A percentile compares a stretch with the other conserved stretches of the same genome.
Evolutionary conservation across 2,797 vertebrate genomes (phyloP).

Genomic region (Premnoplex brunnescens): DNA sequence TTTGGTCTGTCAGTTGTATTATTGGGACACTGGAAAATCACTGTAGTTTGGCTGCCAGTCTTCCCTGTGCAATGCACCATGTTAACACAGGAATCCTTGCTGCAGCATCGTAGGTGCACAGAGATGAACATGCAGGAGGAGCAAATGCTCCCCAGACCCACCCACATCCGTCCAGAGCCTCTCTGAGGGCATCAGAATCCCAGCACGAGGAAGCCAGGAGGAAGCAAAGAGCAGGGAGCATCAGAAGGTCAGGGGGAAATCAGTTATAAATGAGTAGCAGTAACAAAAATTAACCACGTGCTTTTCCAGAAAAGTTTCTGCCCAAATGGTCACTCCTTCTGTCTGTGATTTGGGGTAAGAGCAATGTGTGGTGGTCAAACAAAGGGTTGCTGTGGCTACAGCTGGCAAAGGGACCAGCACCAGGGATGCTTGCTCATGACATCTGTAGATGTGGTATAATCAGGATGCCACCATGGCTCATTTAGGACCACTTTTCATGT

Average conservation of each 20-base stretch:
- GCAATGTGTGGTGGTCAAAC: rapidly evolving
- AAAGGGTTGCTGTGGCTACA: not conserved
- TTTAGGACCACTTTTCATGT: not conserved
- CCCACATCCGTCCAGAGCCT: not conserved
- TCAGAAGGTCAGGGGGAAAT: not conserved
- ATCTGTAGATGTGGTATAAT: rapidly evolving
- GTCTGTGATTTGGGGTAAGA: not conserved
- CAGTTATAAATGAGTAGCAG: not conserved
- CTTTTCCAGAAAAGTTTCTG: not conserved
- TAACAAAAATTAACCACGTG: not conserved
- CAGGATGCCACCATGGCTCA: not conserved
- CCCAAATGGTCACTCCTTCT: not conserved
- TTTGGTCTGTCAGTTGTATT: not conserved
- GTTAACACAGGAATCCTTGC: not conserved
- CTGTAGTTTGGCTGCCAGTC: not conserved
- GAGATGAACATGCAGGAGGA: not conserved
- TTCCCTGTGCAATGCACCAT: not conserved
- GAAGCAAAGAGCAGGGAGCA: not conserved
- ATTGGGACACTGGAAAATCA: not conserved
- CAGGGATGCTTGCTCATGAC: no score
- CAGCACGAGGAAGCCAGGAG: not conserved
- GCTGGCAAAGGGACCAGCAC: not conserved
- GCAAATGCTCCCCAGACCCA: not conserved
- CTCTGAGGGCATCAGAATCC: not conserved
- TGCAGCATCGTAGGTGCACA: not conserved